Conservation (phyloP, 2,888 invertebrate species). For the Macropis europaea region DNA sequence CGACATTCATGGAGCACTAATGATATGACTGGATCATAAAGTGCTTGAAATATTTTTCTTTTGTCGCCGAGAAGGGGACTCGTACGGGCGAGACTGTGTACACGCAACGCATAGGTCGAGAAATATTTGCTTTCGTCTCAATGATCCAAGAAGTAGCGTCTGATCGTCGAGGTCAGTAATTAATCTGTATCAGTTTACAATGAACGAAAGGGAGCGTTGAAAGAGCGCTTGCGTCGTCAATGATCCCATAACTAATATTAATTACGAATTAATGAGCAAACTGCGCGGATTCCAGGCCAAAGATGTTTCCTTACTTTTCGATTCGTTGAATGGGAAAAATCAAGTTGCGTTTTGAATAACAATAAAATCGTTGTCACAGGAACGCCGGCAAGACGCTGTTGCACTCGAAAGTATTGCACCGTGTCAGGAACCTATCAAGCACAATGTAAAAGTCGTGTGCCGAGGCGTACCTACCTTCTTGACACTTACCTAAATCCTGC, state of each 20-base stretch:
- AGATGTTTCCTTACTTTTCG: neutral
- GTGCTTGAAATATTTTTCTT: neutral
- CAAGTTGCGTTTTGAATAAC: neutral
- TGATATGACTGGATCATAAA: neutral
- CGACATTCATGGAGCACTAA: constrained; percentile 11
- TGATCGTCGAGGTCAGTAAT: constrained; percentile 40
- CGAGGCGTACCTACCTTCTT: neutral
- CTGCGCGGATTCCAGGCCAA: neutral
- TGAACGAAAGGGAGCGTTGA: constrained; percentile 44
- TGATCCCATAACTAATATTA: constrained; percentile 9
- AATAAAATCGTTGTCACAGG: neutral
- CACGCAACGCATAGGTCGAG: neutral
- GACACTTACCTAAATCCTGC: constrained; percentile 21
- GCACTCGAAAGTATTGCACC: constrained; percentile 3
- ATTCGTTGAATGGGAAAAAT: neutral
- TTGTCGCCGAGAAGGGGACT: constrained; percentile 2
- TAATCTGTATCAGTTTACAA: constrained; percentile 52
- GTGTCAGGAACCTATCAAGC: constrained; percentile 15
- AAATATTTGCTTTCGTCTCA: constrained; percentile 22
- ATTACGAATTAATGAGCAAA: constrained; percentile 3
- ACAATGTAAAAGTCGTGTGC: neutral
- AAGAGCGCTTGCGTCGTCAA: constrained; percentile 30
- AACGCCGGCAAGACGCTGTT: neutral
- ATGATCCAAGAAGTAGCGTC: constrained; percentile 19
- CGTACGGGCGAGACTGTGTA: neutral